Conservation (phyloP, 2,888 invertebrate genomes). For the Gastrophysa polygoni region DNA sequence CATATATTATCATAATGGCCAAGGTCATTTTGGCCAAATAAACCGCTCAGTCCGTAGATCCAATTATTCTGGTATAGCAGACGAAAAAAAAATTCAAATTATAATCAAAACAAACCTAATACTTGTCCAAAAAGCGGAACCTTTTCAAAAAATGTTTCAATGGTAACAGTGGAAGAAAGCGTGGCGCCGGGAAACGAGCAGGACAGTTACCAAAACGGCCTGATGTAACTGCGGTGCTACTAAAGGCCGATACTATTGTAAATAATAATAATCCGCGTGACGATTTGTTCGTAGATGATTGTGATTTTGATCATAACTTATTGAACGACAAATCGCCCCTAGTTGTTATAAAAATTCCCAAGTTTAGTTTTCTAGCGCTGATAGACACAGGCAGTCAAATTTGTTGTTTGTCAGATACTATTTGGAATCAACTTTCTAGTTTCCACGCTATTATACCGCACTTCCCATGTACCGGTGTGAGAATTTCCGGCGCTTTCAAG, state of each 20-base stretch:
- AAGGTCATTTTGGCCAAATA: not conserved
- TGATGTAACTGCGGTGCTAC: not conserved
- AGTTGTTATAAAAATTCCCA: not conserved
- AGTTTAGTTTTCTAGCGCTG: not conserved
- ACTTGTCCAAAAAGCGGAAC: not conserved
- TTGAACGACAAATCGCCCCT: not conserved
- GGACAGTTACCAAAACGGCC: not conserved
- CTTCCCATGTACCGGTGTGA: conserved; percentile 5
- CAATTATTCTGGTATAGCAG: too few relatives aligned
- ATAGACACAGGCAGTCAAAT: not conserved
- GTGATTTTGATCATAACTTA: not conserved
- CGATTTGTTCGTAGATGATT: not conserved
- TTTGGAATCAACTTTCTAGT: not conserved
- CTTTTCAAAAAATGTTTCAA: not conserved
- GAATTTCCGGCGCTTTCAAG: conserved; percentile 15
- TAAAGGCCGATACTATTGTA: not conserved
- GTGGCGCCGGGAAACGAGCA: not conserved
- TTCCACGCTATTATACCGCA: not conserved
- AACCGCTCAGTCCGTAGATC: not conserved
- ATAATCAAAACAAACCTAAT: not conserved
- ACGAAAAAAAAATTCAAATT: not conserved
- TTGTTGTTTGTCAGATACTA: not conserved
- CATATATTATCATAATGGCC: not conserved
- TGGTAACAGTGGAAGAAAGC: not conserved
- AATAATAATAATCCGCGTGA: not conserved